Evolutionary conservation across 1,140 invertebrate genomes (phyloP), one percentile per base, ranked within the genome.

Genomic region (Oryctes rhinoceros): DNA sequence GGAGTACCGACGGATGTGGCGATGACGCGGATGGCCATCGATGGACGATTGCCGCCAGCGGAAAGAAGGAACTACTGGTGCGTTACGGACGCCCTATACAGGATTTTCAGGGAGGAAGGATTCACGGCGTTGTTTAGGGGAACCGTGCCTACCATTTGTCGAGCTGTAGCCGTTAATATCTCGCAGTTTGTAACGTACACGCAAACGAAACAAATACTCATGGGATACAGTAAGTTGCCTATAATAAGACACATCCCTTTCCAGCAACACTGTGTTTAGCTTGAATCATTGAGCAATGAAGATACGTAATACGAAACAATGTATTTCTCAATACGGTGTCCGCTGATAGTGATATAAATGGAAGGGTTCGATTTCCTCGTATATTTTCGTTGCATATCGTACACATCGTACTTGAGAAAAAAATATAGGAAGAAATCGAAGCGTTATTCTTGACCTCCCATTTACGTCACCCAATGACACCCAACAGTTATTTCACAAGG

Each of bases 171-270:
- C 4, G 97, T 99, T 0, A 99, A 99, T 90, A 96, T 95, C 71
- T 96, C 97, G 24, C 98, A 99, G 87, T 89, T 99, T 78, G 95
- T 96, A 37, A 96, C 96, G 3, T 99, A 99, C 88, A 97, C 96
- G n/a, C 97, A 99, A 90, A 94, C 89, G 10, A 81, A 82, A 79
- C 48, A 79, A 35, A 18, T 79, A n/a, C 67, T 83, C 7, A 49
- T 71, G 39, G 39, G 24, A 18, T 71, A 74, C 15, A 39, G 49
- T 75, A 53, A 53, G 77, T 53, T 74, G 5, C 4, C 1, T 15
- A 74, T 20, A 74, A 30, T 24, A 74, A 2, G 3, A 7, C 37
- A 24, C 24, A 5, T 35, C 71, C 10, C 5, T 24, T 74, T 74
- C 3, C 39, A 44, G 0, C 39, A 3, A 4, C 39, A 44, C 39